Conservation (phyloP, 2,797 vertebrate genomes). For the Sebastes trivittatus region DNA sequence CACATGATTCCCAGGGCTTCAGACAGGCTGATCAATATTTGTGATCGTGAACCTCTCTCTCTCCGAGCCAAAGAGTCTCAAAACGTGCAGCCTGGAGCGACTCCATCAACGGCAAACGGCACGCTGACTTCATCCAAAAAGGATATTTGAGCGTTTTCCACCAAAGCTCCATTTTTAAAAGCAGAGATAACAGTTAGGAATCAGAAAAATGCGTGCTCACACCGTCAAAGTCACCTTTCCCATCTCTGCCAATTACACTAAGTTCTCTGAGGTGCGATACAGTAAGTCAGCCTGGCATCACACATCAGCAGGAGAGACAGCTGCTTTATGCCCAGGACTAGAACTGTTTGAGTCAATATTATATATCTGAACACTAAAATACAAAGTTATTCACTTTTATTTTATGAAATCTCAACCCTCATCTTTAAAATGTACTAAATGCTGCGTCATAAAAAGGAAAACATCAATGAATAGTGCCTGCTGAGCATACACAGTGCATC, state of each 20-base stretch:
- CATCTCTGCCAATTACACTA: constrained; percentile 62
- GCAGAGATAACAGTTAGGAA: constrained; percentile 51
- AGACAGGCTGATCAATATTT: constrained; percentile 53
- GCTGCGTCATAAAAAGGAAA: constrained; percentile 22
- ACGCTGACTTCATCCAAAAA: constrained; percentile 38
- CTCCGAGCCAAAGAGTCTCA: constrained; percentile 32
- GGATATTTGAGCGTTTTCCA: constrained; percentile 36
- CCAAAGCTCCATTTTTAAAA: constrained; percentile 48
- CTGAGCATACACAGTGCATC: neutral
- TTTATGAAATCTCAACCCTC: constrained; percentile 28
- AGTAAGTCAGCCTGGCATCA: constrained; percentile 44
- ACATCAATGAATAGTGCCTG: constrained; percentile 20
- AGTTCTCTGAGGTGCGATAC: constrained; percentile 56
- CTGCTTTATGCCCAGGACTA: constrained; percentile 48
- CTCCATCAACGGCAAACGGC: neutral
- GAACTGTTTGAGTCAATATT: constrained; percentile 41
- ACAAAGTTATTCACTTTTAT: constrained; percentile 46
- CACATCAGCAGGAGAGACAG: constrained; percentile 59
- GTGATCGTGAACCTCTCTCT: constrained; percentile 42
- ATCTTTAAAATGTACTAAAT: constrained; percentile 35
- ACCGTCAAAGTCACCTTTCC: constrained; percentile 69
- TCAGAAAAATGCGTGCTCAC: constrained; percentile 48
- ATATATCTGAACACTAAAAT: constrained; percentile 49
- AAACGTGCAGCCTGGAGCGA: constrained; percentile 13
- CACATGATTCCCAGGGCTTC: constrained; percentile 42